These are phyloP conservation scores for Connochaetes taurinus DNA, from an alignment of 2,113 vertebrate genomes.

Conservation along the genomic window DNA sequence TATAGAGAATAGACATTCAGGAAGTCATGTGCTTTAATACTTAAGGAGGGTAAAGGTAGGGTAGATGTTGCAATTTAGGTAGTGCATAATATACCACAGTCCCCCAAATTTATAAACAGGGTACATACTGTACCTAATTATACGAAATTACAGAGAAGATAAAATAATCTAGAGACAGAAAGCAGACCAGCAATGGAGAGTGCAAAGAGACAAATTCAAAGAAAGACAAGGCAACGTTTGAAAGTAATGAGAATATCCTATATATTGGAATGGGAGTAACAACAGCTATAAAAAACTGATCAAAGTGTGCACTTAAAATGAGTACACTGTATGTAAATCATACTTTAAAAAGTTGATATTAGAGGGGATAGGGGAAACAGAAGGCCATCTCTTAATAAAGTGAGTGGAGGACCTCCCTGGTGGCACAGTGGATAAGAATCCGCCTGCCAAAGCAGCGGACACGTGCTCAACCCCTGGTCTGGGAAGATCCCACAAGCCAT, in stretches of 20 bases:
- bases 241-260: not conserved
- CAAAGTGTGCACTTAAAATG: not conserved
- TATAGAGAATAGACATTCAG: not conserved
- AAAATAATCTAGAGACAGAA: slow-evolving; percentile 12
- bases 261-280: not conserved
- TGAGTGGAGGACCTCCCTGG: not conserved
- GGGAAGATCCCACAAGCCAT: not conserved
- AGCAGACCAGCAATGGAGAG: not conserved
- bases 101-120: not conserved
- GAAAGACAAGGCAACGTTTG: not conserved
- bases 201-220: not conserved
- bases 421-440: not conserved
- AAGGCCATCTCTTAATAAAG: not conserved
- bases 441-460: not conserved
- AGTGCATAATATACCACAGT: not conserved
- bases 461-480: not conserved
- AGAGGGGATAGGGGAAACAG: not conserved
- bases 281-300: not conserved
- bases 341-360: not conserved
- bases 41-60: not conserved
- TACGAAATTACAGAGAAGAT: not conserved
- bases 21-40: not conserved
- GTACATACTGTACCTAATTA: not conserved
- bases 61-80: not conserved
- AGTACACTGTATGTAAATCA: not conserved